Percentiles rank a stretch among this genome's conserved stretches.
phyloP scores from a whole-genome alignment of 1,140 invertebrate species.

The Alviniconcha marisindica region DNA sequence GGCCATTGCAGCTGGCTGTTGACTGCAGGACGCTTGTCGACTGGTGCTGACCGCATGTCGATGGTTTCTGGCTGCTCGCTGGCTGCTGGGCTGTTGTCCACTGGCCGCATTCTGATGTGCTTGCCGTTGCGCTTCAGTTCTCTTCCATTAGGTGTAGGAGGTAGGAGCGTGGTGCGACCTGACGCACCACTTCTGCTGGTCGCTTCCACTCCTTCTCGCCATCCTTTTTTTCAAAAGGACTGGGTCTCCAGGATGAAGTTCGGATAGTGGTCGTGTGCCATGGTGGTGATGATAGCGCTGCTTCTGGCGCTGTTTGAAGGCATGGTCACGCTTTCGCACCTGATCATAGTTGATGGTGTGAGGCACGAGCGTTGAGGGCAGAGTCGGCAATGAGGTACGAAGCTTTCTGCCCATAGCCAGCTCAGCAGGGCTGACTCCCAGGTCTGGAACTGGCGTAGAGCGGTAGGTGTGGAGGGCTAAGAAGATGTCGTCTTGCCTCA shows the following conservation, averaged over 20 bases:
- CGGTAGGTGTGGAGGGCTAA: not conserved
- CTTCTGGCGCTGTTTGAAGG: not conserved
- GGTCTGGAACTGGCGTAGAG: not conserved
- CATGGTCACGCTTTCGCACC: not conserved
- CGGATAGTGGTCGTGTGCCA: not conserved
- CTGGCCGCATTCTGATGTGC: too few relatives aligned
- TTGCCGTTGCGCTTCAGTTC: not conserved
- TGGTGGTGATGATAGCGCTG: not conserved
- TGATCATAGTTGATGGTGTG: not conserved
- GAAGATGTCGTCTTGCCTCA: not conserved
- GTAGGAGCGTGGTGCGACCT: not conserved
- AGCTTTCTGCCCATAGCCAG: slow-evolving; percentile 3
- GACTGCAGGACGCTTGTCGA: too few relatives aligned
- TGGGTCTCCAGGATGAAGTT: not conserved
- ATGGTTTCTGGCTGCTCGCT: too few relatives aligned
- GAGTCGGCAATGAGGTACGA: not conserved
- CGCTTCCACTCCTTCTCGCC: not conserved
- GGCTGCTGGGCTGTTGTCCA: too few relatives aligned
- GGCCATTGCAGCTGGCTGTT: too few relatives aligned
- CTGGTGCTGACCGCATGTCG: too few relatives aligned
- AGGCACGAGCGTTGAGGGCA: not conserved
- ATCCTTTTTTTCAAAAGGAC: not conserved
- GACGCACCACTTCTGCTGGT: not conserved
- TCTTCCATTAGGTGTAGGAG: not conserved
- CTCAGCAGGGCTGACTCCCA: slow-evolving; percentile 9